Evolutionary conservation across 2,888 invertebrate genomes (phyloP).

Genomic region (Rapana venosa): DNA sequence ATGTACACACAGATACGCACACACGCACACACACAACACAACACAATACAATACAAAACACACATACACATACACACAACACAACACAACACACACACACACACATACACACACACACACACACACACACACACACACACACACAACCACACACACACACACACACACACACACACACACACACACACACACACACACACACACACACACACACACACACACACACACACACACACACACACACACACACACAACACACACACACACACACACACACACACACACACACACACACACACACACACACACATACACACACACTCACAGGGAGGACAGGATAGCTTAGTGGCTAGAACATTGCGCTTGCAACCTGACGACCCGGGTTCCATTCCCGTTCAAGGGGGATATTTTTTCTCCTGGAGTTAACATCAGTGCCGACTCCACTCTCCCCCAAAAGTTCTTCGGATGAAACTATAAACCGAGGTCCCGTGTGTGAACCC

Average conservation of each 20-base stretch:
- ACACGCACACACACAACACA: neutral
- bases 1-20: neutral
- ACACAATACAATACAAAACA: too few species aligned
- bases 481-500: too few species aligned
- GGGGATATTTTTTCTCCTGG: too few species aligned
- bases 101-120: constrained; percentile 5
- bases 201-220: neutral
- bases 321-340: too few species aligned
- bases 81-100: constrained; percentile 14
- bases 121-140: neutral
- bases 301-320: neutral
- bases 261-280: neutral
- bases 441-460: too few species aligned
- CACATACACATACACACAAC: neutral
- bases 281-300: neutral
- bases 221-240: constrained; percentile 2
- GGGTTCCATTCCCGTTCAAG: too few species aligned
- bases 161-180: neutral
- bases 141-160: neutral
- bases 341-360: too few species aligned
- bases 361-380: too few species aligned
- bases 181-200: neutral
- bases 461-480: too few species aligned
- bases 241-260: neutral
- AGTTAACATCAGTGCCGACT: too few species aligned